These are phyloP conservation scores for Melolontha melolontha DNA, from an alignment of 2,888 invertebrate species.

Conservation along the genomic window DNA sequence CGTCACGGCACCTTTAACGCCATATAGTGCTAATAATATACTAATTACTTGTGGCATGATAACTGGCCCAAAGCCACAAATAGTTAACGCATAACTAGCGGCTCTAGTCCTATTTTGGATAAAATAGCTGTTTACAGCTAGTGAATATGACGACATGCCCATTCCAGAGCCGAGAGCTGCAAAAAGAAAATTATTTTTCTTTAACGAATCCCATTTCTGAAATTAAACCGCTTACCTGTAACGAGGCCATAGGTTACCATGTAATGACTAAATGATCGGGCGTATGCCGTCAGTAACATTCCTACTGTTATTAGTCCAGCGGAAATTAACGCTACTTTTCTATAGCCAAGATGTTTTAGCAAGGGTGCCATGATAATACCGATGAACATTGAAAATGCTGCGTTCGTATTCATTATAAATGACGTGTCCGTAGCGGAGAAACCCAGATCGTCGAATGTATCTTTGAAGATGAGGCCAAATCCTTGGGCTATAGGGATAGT, in stretches of 20 bases:
- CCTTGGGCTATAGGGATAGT: slow-evolving; percentile 68
- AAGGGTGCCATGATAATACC: slow-evolving; percentile 76
- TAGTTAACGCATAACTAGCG: slow-evolving; percentile 73
- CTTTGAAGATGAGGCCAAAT: slow-evolving; percentile 76
- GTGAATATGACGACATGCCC: slow-evolving; percentile 71
- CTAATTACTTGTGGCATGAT: slow-evolving; percentile 74
- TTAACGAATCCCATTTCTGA: background rate
- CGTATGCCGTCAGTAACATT: slow-evolving; percentile 70
- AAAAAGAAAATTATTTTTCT: slow-evolving; percentile 53
- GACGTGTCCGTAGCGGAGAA: slow-evolving; percentile 73
- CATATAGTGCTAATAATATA: slow-evolving; percentile 69
- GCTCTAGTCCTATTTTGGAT: slow-evolving; percentile 73
- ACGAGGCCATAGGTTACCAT: slow-evolving; percentile 76
- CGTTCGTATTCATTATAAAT: slow-evolving; percentile 74
- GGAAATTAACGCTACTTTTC: slow-evolving; percentile 73
- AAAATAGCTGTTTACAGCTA: slow-evolving; percentile 77
- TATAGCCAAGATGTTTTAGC: slow-evolving; percentile 72
- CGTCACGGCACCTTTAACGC: slow-evolving; percentile 72
- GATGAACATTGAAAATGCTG: slow-evolving; percentile 75
- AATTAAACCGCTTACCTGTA: slow-evolving; percentile 70
- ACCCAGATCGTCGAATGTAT: slow-evolving; percentile 70
- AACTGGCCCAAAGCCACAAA: slow-evolving; percentile 75
- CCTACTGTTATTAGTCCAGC: slow-evolving; percentile 70
- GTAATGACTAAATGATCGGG: slow-evolving; percentile 70
- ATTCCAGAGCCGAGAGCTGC: slow-evolving; percentile 74